Base-by-base conservation (phyloP, 1,140 invertebrate genomes). In the Oncopeltus fasciatus region DNA sequence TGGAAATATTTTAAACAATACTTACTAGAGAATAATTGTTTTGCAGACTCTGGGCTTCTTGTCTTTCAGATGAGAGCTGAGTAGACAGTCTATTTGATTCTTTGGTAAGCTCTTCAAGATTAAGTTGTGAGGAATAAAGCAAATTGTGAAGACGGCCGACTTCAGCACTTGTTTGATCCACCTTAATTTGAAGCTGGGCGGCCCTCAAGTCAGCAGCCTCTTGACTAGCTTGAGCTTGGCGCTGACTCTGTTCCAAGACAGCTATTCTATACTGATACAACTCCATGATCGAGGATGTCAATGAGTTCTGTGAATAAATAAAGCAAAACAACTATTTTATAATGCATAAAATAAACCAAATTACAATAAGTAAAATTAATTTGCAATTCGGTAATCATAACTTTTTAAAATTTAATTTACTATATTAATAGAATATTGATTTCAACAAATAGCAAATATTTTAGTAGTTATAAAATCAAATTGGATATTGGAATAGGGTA, bases 261-360 rank as follows among this genome's bases (percentile, higher is more conserved):
- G 73, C 72, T 56, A 78, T 67, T 70, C 85, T 84, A 67, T 83
- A 84, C 43, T 84, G 80, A 64, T 84, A 86, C 53, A 86, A 68
- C 70, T 86, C 84, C 78, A 87, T 85, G 2, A 86, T 75, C 29
- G 80, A 78, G 1, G 83, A 84, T 1, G 79, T 81, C 0, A 79
- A 72, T 59, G 80, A 73, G 65, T 82, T 79, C 56, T 62, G 38
- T 29, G 51, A 24, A 20, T 44, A 26, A 51, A 61, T 28, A 56
- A 53, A 18, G 33, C 18, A 33, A 5, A 38, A 38, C 31, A 38
- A 38, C 46, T 21, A 2, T 46, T 28, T 12, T 38, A 38, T 38
- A 38, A 51, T 24, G 47, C 18, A 9, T 51, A 51, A 9, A 9
- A 18, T 9, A 24, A 24, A 51, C 31, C 31, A 38, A 38, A 51